phyloP scores from a whole-genome alignment of 2,113 vertebrate species.

The Centropristis striata region DNA sequence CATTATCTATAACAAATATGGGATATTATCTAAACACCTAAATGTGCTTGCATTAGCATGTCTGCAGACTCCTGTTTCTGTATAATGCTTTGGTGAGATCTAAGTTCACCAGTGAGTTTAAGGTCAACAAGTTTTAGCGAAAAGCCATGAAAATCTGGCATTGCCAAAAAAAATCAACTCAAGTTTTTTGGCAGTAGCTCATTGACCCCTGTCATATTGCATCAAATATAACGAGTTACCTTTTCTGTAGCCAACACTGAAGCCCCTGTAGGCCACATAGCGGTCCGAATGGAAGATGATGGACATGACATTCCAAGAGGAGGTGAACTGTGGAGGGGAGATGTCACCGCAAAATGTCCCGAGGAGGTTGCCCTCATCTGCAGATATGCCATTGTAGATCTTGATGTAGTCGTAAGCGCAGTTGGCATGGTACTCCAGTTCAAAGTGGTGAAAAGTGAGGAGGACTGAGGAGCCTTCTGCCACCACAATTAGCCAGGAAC shows the following conservation, averaged over 20 bases:
- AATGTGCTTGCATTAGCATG: background rate
- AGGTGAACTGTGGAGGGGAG: slow-evolving; percentile 91
- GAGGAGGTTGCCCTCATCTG: slow-evolving; percentile 93
- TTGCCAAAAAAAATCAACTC: slow-evolving; percentile 1
- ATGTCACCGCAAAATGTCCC: slow-evolving; percentile 93
- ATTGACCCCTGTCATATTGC: slow-evolving; percentile 39
- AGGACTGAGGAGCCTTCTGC: slow-evolving; percentile 94
- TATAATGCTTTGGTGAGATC: background rate
- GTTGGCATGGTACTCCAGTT: slow-evolving; percentile 91
- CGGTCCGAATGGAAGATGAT: slow-evolving; percentile 95
- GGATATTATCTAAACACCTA: too few species aligned
- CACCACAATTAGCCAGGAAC: slow-evolving; percentile 96
- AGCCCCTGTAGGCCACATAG: slow-evolving; percentile 92
- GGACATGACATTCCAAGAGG: slow-evolving; percentile 96
- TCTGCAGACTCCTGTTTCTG: background rate
- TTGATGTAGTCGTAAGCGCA: slow-evolving; percentile 96
- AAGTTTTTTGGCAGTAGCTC: slow-evolving; percentile 3
- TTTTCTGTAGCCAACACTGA: slow-evolving; percentile 92
- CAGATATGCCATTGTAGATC: slow-evolving; percentile 93
- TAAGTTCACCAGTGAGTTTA: background rate
- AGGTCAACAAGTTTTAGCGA: slow-evolving; percentile 1
- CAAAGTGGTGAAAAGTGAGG: slow-evolving; percentile 93
- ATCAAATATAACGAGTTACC: slow-evolving; percentile 80
- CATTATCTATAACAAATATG: too few species aligned
- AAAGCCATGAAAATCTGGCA: background rate